Evolutionary conservation across 2,113 vertebrate species (phyloP), one percentile per base, ranked within the genome.

Genomic region (Onychostruthus taczanowskii): DNA sequence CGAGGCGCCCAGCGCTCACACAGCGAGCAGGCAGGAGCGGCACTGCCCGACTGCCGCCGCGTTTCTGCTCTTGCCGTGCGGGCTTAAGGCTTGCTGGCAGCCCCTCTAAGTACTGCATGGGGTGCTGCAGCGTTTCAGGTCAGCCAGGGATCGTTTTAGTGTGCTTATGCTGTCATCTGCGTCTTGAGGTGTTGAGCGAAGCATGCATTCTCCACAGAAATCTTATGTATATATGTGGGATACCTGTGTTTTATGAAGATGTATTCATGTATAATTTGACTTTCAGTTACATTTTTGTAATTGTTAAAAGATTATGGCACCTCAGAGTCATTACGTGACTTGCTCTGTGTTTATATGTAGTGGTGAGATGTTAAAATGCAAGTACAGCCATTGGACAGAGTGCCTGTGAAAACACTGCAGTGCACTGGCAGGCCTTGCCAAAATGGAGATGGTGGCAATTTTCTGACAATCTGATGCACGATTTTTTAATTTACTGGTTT

Each of bases 211-310:
- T 59, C n/a, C 12, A 41, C 19, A 20, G 31, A 53, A 85, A n/a
- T n/a, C 27, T 3, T 12, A 5, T 0, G 6, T 30, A 6, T 33
- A 15, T 19, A 0, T 11, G 5, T 10, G 11, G 27, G 15, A 16
- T 3, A 1, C 21, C 47, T 68, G 15, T 13, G 4, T 43, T 31
- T 69, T 20, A 22, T 12, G 16, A 80, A 37, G 43, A 24, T 28
- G 15, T 16, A 11, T 55, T 58, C 8, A 2, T n/a, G 13, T 8
- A 1, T 10, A 17, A 11, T 16, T 28, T 77, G 39, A 24, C 18
- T 23, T 70, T 49, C 1, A 4, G 35, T 39, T 43, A 16, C 7
- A 1, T 27, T 59, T 72, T 59, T 17, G 13, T 58, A 37, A 28
- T 24, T 37, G 28, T 67, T 43, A 31, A 52, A 52, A 66, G 28